Conservation (phyloP, 2,888 invertebrate genomes). For the Omphaloscelis lunosa region DNA sequence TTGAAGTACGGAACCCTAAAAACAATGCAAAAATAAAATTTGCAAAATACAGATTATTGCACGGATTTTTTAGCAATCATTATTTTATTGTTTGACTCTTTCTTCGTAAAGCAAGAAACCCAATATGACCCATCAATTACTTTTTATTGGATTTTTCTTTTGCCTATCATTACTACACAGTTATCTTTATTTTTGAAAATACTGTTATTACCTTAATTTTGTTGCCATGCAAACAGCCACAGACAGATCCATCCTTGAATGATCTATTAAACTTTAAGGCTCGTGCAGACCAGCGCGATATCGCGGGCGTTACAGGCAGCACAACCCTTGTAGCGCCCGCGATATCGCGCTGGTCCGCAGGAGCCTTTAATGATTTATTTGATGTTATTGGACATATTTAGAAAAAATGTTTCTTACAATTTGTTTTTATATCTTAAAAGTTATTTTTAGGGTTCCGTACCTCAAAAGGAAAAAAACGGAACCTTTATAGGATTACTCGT, state of each 20-base stretch:
- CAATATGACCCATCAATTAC: conserved; percentile 1
- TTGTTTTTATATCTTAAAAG: not conserved
- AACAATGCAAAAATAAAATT: not conserved
- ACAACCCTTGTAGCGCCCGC: too few relatives aligned
- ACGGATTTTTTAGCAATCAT: not conserved
- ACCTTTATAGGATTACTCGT: too few relatives aligned
- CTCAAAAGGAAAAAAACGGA: too few relatives aligned
- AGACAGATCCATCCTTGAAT: not conserved
- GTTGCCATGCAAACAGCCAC: conserved; percentile 14
- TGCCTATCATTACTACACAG: not conserved
- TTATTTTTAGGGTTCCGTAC: too few relatives aligned
- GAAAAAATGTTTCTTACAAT: not conserved
- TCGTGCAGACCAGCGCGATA: too few relatives aligned
- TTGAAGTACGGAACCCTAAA: too few relatives aligned
- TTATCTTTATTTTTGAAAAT: not conserved
- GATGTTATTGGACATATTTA: not conserved
- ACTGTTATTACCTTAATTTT: conserved; percentile 4
- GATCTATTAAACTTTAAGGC: too few relatives aligned
- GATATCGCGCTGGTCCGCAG: too few relatives aligned
- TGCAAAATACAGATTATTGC: not conserved
- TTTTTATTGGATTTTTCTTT: conserved; percentile 6
- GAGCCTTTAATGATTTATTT: conserved; percentile 13
- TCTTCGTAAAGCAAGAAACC: not conserved
- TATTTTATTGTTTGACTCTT: too few relatives aligned
- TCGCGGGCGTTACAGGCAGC: too few relatives aligned